Evolutionary conservation across 2,113 vertebrate species (phyloP).

Genomic region (Callipepla californica): DNA sequence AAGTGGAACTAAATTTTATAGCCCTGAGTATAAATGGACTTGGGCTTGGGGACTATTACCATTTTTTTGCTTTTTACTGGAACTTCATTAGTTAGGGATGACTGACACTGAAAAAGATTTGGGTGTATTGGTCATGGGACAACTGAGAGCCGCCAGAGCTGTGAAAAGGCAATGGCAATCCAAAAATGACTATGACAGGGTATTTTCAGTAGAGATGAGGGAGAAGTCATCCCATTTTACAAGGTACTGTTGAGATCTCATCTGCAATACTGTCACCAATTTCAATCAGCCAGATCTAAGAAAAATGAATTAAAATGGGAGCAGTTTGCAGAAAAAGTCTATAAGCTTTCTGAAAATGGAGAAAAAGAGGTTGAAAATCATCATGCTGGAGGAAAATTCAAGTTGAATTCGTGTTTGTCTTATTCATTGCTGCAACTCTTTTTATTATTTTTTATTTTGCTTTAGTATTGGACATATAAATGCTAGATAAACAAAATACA

Average conservation of each 20-base stretch:
- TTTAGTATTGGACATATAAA: slow-evolving; percentile 10
- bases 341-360: background rate
- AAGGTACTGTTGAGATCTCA: background rate
- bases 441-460: background rate
- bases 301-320: slow-evolving; percentile 10
- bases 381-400: background rate
- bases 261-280: background rate
- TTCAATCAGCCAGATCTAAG: slow-evolving; percentile 39
- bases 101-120: background rate
- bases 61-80: background rate
- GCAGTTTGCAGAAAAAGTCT: background rate
- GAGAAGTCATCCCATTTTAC: background rate
- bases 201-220: background rate
- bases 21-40: background rate
- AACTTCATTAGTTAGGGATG: slow-evolving; percentile 31
- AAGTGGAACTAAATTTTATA: slow-evolving; percentile 19
- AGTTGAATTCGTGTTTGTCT: background rate
- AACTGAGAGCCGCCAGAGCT: slow-evolving; percentile 11
- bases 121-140: background rate
- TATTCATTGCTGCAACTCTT: background rate
- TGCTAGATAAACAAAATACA: slow-evolving; percentile 34
- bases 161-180: background rate
- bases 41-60: background rate
- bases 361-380: background rate
- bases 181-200: background rate